Percentiles rank a stretch among this genome's conserved stretches.
These are phyloP conservation scores for Chelon labrosus DNA, from an alignment of 2,797 vertebrate genomes.

Conservation along the genomic window DNA sequence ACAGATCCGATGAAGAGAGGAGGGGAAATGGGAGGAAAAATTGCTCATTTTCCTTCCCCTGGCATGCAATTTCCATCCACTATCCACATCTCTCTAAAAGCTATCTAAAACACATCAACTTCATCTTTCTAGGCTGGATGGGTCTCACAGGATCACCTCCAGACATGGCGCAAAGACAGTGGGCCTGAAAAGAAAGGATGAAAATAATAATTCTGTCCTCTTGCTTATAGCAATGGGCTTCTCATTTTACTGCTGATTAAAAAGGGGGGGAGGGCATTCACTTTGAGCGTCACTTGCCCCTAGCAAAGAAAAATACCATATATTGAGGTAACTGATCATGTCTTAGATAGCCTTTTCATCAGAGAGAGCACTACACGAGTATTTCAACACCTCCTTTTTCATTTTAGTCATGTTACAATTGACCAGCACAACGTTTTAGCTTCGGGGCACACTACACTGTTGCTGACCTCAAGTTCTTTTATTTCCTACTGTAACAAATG, in stretches of 20 bases:
- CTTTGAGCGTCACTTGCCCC: constrained; percentile 50
- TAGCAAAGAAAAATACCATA: constrained; percentile 60
- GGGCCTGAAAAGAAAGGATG: constrained; percentile 58
- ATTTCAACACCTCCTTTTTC: constrained; percentile 64
- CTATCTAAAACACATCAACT: constrained; percentile 78
- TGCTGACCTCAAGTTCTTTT: constrained; percentile 44
- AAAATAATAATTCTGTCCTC: constrained; percentile 67
- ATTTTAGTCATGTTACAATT: constrained; percentile 67
- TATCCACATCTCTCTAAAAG: constrained; percentile 66
- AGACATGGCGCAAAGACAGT: constrained; percentile 55
- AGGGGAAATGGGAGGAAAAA: constrained; percentile 73
- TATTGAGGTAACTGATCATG: constrained; percentile 70
- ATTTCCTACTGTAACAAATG: constrained; percentile 62
- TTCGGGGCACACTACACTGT: constrained; percentile 21
- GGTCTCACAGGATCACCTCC: constrained; percentile 72
- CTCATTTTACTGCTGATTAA: constrained; percentile 61
- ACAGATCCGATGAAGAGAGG: constrained; percentile 55
- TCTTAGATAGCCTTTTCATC: constrained; percentile 67
- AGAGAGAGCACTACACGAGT: constrained; percentile 48
- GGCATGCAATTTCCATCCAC: constrained; percentile 76
- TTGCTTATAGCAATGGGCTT: constrained; percentile 46
- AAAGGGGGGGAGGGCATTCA: constrained; percentile 18
- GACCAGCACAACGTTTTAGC: constrained; percentile 58
- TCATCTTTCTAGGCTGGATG: constrained; percentile 66
- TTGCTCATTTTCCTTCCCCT: constrained; percentile 72